Evolutionary conservation across 2,113 vertebrate genomes (phyloP), one percentile per base, ranked within the genome.

Genomic region (Rousettus leschenaultii): DNA sequence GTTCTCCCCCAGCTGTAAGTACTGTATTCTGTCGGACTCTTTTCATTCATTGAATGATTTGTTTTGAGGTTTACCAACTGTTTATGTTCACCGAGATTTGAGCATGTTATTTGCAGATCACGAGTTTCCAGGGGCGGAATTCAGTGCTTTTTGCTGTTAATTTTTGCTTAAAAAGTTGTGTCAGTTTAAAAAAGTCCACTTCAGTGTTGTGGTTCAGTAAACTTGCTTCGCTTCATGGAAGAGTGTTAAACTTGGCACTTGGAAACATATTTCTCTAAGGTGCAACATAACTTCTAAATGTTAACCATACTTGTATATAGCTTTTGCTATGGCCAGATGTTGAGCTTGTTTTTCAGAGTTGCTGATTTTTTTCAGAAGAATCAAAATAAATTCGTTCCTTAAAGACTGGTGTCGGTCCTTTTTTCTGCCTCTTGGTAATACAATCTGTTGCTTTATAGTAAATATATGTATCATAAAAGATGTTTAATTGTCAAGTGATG

Each of bases 291-390:
- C 83, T 91, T 97, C 74, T 83, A 84, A 94, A 70, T 86, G 28
- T 75, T 84, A 51, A 28, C 87, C 95, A 91, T 91, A 88, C 71
- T 86, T 97, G 35, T 84, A 43, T 93, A 95, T 96, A 96, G 85
- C 71, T 94, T 89, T 97, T 82, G 14, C 40, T 40, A 40, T 40
- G 40, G 40, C 40, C 40, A 40, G 40, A 40, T 40, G 6, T n/a
- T 40, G 40, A 40, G 40, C 40, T 40, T 40, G 40, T 40, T 40
- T 40, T 40, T 40, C 40, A 40, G 40, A 40, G 40, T 40, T 40
- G 3, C 40, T 40, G 40, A 40, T 40, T 40, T 40, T n/a, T n/a
- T 40, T 40, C 40, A 40, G 40, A 40, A 40, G 40, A 40, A 40
- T 40, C 40, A 40, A 40, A 40, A 40, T 40, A 40, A 40, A 40